Conservation (phyloP, 2,113 vertebrate genomes). For the Muscicapa adusta region DNA sequence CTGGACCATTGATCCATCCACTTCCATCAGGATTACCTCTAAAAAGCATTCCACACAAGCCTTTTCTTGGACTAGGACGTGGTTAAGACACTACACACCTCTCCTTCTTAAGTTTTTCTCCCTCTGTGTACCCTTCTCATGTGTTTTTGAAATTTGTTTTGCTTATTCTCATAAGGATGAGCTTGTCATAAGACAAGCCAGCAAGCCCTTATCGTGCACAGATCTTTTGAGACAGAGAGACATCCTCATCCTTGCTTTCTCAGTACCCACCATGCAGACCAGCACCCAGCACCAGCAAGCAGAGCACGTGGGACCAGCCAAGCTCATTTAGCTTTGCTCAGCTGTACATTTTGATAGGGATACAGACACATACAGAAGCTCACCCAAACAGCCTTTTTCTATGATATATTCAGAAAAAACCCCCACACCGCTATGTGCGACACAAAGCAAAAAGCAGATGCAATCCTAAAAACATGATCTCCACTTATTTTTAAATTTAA, state of each 20-base stretch:
- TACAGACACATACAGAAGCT: neutral
- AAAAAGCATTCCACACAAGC: neutral
- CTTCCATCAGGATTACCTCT: fast-evolving
- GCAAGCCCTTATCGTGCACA: fast-evolving
- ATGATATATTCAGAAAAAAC: neutral
- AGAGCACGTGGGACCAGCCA: fast-evolving
- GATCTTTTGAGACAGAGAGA: fast-evolving
- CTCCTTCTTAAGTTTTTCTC: neutral
- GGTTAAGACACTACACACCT: neutral
- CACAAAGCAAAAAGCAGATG: neutral
- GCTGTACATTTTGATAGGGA: neutral
- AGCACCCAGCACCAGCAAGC: neutral
- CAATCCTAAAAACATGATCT: neutral
- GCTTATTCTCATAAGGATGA: neutral
- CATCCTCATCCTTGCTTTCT: neutral
- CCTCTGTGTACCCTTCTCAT: fast-evolving
- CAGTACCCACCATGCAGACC: neutral
- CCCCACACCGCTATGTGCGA: fast-evolving
- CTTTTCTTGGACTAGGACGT: neutral
- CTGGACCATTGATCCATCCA: neutral
- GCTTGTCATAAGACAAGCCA: neutral
- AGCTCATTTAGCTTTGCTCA: neutral
- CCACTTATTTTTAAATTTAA: neutral
- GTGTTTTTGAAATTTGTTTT: neutral
- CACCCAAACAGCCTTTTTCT: neutral